These are phyloP conservation scores for Brenthis ino DNA, from an alignment of 2,888 invertebrate genomes.

Conservation along the genomic window DNA sequence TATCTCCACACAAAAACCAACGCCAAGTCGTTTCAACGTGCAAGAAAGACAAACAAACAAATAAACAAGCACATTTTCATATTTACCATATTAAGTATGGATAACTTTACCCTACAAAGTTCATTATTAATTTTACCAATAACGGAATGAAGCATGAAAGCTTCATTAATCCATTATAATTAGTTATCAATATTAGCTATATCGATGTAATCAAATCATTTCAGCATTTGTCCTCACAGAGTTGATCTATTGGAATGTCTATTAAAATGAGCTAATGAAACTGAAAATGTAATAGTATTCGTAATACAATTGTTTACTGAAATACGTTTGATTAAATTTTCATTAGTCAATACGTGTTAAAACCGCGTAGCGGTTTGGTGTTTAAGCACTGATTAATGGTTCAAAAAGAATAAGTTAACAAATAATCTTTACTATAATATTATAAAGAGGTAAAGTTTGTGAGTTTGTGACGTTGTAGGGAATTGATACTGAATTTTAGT, in stretches of 20 bases:
- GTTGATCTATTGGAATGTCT: conserved; percentile 25
- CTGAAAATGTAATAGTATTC: neutral
- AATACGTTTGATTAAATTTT: conserved; percentile 11
- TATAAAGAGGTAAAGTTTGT: no score
- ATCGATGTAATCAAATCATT: conserved; percentile 28
- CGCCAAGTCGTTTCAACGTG: no score
- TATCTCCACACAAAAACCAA: no score
- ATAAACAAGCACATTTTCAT: no score
- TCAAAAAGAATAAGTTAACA: no score
- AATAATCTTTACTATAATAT: no score
- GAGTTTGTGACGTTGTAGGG: no score
- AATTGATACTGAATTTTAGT: neutral
- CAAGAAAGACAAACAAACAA: no score
- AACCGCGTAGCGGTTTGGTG: neutral
- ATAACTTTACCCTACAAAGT: neutral
- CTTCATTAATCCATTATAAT: conserved; percentile 13
- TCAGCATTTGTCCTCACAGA: conserved; percentile 15
- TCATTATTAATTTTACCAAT: conserved; percentile 11
- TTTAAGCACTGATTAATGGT: no score
- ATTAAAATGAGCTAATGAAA: conserved; percentile 24
- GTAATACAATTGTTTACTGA: neutral
- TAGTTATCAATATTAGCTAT: conserved; percentile 29
- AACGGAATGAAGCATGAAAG: conserved; percentile 20
- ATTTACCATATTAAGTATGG: no score
- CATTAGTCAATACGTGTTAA: conserved; percentile 6